Conservation (phyloP, 2,888 invertebrate species). For the Ophion costatus region DNA sequence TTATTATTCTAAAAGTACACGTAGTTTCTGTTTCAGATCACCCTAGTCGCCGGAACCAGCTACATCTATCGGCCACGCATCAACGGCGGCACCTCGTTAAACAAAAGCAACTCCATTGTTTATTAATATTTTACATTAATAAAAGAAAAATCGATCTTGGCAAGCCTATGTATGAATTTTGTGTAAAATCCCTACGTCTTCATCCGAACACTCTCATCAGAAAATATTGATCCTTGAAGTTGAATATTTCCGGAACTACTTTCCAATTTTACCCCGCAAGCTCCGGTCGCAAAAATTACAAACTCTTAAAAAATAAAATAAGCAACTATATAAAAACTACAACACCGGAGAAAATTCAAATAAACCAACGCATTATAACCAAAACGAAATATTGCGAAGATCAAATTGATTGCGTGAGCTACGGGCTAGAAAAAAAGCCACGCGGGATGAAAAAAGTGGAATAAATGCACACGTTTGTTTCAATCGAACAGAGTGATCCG, state of each 20-base stretch:
- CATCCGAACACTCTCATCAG: no score
- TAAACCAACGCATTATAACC: background rate
- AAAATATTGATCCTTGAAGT: background rate
- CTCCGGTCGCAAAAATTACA: no score
- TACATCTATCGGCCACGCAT: no score
- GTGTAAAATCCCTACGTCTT: no score
- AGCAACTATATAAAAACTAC: background rate
- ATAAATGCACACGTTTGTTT: background rate
- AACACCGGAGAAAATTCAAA: background rate
- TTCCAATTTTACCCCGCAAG: background rate
- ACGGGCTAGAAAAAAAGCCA: background rate
- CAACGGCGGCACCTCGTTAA: no score
- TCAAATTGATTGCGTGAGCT: background rate
- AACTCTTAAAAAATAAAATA: background rate
- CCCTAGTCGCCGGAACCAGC: no score
- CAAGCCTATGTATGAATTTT: no score
- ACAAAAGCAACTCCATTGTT: no score
- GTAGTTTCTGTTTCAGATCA: no score
- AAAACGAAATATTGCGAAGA: background rate
- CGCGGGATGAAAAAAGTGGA: background rate
- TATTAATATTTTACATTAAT: no score
- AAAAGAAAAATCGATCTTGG: no score
- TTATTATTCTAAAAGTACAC: no score
- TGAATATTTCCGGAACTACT: background rate
- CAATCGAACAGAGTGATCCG: constrained; percentile 1